Evolutionary conservation across 2,797 vertebrate species (phyloP), one percentile per base, ranked within the genome.

Genomic region (Tragopan temminckii): DNA sequence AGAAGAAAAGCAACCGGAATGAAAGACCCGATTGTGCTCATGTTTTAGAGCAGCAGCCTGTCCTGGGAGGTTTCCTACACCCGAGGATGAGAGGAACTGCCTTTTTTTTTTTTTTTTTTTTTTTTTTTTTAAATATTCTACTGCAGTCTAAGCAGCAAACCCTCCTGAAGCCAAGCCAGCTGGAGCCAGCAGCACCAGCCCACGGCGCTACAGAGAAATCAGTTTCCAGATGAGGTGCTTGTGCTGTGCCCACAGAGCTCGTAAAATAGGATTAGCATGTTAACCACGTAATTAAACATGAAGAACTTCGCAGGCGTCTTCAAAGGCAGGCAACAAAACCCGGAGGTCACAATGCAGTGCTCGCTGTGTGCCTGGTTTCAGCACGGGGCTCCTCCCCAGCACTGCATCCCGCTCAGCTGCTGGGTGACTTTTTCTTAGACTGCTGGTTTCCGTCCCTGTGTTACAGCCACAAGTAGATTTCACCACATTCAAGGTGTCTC

Each of bases 241-340:
- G 76, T 70, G 31, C 79, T 81, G 13, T 21, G 94, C 89, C 83
- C 85, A 66, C 80, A 38, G 74, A 90, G 90, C 95, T 94, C 91
- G 84, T 52, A 83, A 87, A 94, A 80, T 84, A 35, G 71, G 87
- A 91, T 91, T 94, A 93, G 80, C 55, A 80, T 68, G 81, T 80
- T 93, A 95, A 94, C 90, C 86, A 89, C 85, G 43, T 74, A 88
- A 91, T 69, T 95, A 94, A 91, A 87, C 81, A 75, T 5, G 62
- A 90, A 75, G 83, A 80, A 74, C 63, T 87, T 67, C 8, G 92
- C 74, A 53, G 74, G 89, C 52, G 1, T 46, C 81, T 93, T 69
- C 55, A 71, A 90, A 95, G 77, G 86, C 75, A 61, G 80, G 74
- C 36, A 6, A 9, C 35, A 35, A 84, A 78, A 43, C 89, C 83